Conservation (phyloP, 1,140 invertebrate species). For the Wiebesia pumilae region DNA sequence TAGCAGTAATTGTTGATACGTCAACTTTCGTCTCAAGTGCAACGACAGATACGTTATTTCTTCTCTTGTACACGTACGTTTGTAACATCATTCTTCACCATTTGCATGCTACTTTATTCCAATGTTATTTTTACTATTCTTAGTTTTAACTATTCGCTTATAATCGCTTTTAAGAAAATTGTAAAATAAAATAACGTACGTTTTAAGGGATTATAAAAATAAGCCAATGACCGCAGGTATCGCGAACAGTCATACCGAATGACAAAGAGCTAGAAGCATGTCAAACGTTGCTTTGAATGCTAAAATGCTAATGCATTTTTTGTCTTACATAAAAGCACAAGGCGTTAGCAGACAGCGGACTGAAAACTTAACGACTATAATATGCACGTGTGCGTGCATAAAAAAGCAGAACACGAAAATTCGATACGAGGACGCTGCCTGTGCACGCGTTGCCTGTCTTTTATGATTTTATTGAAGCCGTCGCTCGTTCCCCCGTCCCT, state of each 20-base stretch:
- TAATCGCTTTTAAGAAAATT: not conserved
- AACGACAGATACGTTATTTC: too few relatives aligned
- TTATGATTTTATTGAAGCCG: conserved; percentile 59
- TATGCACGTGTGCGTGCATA: not conserved
- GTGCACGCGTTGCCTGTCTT: conserved; percentile 29
- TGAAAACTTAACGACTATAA: conserved; percentile 15
- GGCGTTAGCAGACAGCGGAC: not conserved
- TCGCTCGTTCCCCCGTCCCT: not conserved
- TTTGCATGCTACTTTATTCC: too few relatives aligned
- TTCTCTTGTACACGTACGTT: too few relatives aligned
- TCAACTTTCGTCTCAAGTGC: too few relatives aligned
- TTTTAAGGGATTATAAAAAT: not conserved
- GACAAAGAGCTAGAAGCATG: not conserved
- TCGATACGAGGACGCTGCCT: conserved; percentile 26
- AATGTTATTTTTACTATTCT: too few relatives aligned
- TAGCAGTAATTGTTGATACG: too few relatives aligned
- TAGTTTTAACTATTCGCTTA: not conserved
- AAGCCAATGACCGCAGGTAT: not conserved
- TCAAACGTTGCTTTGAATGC: not conserved
- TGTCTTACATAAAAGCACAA: conserved; percentile 31
- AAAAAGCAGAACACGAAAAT: conserved; percentile 34
- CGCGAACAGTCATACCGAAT: not conserved
- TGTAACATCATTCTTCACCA: too few relatives aligned
- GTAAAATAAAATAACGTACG: not conserved
- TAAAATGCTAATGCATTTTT: conserved; percentile 42